phyloP scores from a whole-genome alignment of 2,797 vertebrate species.

The Myoxocephalus aenaeus region DNA sequence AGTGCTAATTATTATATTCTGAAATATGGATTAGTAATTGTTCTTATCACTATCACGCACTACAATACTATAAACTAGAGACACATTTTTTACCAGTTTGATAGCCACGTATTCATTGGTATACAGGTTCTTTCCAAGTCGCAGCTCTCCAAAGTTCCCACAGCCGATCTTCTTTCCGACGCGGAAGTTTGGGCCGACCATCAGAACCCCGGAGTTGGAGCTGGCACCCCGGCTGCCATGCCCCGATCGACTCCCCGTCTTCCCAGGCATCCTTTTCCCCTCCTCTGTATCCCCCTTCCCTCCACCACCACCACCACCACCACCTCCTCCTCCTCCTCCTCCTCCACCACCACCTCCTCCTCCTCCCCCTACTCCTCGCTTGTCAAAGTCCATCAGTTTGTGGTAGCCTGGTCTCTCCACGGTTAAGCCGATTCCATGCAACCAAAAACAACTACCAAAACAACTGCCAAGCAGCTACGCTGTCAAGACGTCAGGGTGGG shows the following conservation, averaged over 20 bases:
- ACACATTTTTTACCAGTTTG: slow-evolving; percentile 89
- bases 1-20: not conserved
- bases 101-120: slow-evolving; percentile 98
- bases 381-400: slow-evolving; percentile 99
- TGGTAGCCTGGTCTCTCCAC: slow-evolving; percentile 99
- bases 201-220: slow-evolving; percentile 94
- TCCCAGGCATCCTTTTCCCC: slow-evolving; percentile 93
- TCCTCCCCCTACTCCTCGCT: slow-evolving; percentile 84
- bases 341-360: slow-evolving; percentile 81
- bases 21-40: not conserved
- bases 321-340: slow-evolving; percentile 84
- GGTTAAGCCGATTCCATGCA: slow-evolving; percentile 94
- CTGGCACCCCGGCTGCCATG: slow-evolving; percentile 87
- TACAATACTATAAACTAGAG: rapidly evolving
- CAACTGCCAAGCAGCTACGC: slow-evolving; percentile 65
- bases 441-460: slow-evolving; percentile 86
- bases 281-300: slow-evolving; percentile 93
- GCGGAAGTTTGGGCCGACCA: slow-evolving; percentile 98
- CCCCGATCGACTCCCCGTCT: slow-evolving; percentile 85
- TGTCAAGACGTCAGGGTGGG: not conserved
- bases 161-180: slow-evolving; percentile 99
- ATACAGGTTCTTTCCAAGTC: slow-evolving; percentile 97
- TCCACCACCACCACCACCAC: slow-evolving; percentile 81
- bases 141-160: slow-evolving; percentile 97
- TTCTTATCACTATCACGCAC: not conserved